phyloP scores from a whole-genome alignment of 2,797 vertebrate species.

The Acestrorhynchus altus region DNA sequence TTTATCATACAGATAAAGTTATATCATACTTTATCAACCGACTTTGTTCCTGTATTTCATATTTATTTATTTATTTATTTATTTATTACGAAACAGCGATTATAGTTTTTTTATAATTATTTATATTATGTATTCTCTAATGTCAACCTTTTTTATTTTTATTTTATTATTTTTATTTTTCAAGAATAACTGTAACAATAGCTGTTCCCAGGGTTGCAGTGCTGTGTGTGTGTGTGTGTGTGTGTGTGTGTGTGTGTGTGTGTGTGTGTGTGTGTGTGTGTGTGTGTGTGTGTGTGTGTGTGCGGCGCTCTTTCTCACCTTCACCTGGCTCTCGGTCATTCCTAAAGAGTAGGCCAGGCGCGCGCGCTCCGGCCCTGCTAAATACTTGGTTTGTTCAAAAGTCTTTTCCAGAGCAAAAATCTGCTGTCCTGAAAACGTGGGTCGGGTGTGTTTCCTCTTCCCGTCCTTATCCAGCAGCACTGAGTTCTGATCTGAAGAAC shows the following conservation, averaged over 20 bases:
- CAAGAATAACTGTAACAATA: too few species aligned
- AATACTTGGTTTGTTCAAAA: constrained; percentile 97
- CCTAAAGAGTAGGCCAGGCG: constrained; percentile 93
- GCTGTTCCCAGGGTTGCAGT: too few species aligned
- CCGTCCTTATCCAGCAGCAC: constrained; percentile 95
- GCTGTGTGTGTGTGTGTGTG: not conserved
- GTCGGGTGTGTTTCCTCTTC: constrained; percentile 94
- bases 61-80: too few species aligned
- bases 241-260: not conserved
- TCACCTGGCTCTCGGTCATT: constrained; percentile 98
- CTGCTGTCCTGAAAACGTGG: constrained; percentile 97
- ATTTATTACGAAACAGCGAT: too few species aligned
- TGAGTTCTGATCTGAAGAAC: constrained; percentile 87
- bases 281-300: not conserved
- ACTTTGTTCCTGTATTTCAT: too few species aligned
- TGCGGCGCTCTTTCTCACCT: constrained; percentile 79
- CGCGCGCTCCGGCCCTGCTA: constrained; percentile 93
- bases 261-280: not conserved
- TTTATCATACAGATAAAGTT: too few species aligned
- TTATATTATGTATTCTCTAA: too few species aligned
- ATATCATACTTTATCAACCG: too few species aligned
- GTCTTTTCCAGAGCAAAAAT: constrained; percentile 98
- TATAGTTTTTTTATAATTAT: too few species aligned
- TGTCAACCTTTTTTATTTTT: not conserved
- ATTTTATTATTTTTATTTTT: too few species aligned